These are phyloP conservation scores for Drosophila asahinai DNA, from an alignment of 1,140 invertebrate species.

Conservation along the genomic window DNA sequence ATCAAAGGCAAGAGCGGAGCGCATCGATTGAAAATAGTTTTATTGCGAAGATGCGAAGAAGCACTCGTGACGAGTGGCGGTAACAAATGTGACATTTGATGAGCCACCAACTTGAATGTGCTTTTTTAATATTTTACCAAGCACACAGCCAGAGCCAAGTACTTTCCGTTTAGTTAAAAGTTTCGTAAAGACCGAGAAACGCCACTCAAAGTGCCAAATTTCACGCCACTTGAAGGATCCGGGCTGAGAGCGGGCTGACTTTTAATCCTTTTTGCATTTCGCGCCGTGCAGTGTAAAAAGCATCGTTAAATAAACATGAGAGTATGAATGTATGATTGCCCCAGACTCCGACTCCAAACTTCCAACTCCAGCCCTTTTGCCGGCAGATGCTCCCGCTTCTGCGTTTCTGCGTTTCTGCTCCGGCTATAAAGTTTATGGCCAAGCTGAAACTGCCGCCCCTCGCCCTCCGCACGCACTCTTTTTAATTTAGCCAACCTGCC, in stretches of 20 bases:
- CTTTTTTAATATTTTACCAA: slow-evolving; percentile 41
- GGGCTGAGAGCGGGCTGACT: slow-evolving; percentile 17
- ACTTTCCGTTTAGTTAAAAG: slow-evolving; percentile 72
- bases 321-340: slow-evolving; percentile 78
- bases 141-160: slow-evolving; percentile 28
- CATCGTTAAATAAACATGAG: slow-evolving; percentile 82
- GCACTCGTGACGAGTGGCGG: slow-evolving; percentile 25
- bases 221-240: slow-evolving; percentile 67
- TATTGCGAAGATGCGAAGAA: slow-evolving; percentile 4
- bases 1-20: slow-evolving; percentile 6
- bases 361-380: background rate
- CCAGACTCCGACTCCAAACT: background rate
- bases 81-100: slow-evolving; percentile 58
- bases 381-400: slow-evolving; percentile 19
- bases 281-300: slow-evolving; percentile 71
- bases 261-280: slow-evolving; percentile 79
- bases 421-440: slow-evolving; percentile 70
- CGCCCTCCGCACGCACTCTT: slow-evolving; percentile 31
- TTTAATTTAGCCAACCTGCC: slow-evolving; percentile 54
- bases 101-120: slow-evolving; percentile 25
- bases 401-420: slow-evolving; percentile 1
- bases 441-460: slow-evolving; percentile 36
- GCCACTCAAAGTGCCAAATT: slow-evolving; percentile 76
- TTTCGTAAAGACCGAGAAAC: slow-evolving; percentile 57
- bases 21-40: slow-evolving; percentile 12